A percentile compares a stretch with the other conserved stretches of the same genome.
These are phyloP conservation scores for Drosophila yakuba DNA, from an alignment of 1,140 invertebrate species.

Conservation along the genomic window DNA sequence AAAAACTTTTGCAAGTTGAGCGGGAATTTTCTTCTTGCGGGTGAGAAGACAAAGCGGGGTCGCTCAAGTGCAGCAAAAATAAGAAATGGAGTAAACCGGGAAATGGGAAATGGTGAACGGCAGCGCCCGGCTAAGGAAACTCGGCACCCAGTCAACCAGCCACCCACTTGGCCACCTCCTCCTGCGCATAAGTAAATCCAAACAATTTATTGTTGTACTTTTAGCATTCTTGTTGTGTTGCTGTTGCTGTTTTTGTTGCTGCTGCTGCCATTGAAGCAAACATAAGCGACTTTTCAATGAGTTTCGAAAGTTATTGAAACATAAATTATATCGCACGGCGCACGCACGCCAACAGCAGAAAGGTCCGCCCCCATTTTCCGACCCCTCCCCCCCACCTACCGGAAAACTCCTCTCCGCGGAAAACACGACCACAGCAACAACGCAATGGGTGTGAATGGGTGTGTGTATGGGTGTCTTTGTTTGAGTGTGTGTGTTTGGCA, in stretches of 20 bases:
- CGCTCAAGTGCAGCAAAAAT: conserved; percentile 79
- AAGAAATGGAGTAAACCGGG: conserved; percentile 82
- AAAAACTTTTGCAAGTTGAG: conserved; percentile 81
- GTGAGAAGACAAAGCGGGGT: conserved; percentile 71
- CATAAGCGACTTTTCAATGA: conserved; percentile 82
- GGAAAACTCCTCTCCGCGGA: conserved; percentile 22
- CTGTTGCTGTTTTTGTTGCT: conserved; percentile 53
- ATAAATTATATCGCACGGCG: conserved; percentile 81
- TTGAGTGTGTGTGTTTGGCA: conserved; percentile 59
- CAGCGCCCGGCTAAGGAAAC: conserved; percentile 21
- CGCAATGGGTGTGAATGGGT: conserved; percentile 21
- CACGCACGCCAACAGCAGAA: conserved; percentile 73
- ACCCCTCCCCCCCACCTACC: not conserved
- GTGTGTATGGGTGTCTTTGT: conserved; percentile 6
- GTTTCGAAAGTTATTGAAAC: conserved; percentile 82
- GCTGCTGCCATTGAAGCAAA: conserved; percentile 76
- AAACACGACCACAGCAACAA: conserved; percentile 57
- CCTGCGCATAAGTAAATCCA: conserved; percentile 71
- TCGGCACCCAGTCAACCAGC: not conserved
- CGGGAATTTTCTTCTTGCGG: conserved; percentile 67
- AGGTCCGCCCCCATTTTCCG: conserved; percentile 8
- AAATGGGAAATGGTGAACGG: conserved; percentile 55
- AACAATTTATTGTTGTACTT: conserved; percentile 82
- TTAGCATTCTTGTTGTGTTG: conserved; percentile 75
- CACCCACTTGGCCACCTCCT: not conserved